Percentiles rank a stretch among this genome's conserved stretches.
Conservation (phyloP, 2,113 vertebrate genomes). For the Bungarus multicinctus region DNA sequence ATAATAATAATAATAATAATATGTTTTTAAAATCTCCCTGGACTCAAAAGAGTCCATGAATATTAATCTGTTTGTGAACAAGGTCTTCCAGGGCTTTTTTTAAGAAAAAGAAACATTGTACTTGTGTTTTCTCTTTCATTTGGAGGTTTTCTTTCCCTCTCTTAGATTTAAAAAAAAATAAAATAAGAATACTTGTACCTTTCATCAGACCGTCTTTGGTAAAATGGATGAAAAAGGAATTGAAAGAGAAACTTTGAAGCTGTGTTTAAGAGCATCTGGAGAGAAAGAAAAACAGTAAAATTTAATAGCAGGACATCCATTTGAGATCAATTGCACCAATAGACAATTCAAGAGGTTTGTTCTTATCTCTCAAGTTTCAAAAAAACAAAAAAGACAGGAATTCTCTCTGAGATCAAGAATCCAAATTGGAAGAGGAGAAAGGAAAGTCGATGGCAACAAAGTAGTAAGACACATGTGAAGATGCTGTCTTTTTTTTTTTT, state of each 20-base stretch:
- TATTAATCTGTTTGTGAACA: conserved; percentile 51
- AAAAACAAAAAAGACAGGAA: not conserved
- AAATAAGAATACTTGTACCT: not conserved
- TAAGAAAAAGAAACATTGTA: not conserved
- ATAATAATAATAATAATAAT: too few relatives aligned
- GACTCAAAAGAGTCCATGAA: conserved; percentile 29
- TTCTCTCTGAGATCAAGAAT: not conserved
- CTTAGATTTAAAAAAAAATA: not conserved
- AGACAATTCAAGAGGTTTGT: not conserved
- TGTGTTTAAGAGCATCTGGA: not conserved
- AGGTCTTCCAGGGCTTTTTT: conserved; percentile 25
- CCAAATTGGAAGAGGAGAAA: not conserved
- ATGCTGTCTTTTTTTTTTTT: not conserved
- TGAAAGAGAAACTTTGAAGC: not conserved
- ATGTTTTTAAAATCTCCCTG: conserved; percentile 4
- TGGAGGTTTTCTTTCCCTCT: not conserved
- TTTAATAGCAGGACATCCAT: not conserved
- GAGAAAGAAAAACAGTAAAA: not conserved
- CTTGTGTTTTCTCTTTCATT: not conserved
- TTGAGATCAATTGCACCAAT: not conserved
- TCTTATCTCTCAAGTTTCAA: not conserved
- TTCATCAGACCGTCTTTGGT: not conserved
- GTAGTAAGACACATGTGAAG: not conserved
- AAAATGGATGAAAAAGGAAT: not conserved
- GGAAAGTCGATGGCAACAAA: not conserved